Base-by-base conservation (phyloP, 2,888 invertebrate genomes). In the Hirtodrosophila trivittata region DNA sequence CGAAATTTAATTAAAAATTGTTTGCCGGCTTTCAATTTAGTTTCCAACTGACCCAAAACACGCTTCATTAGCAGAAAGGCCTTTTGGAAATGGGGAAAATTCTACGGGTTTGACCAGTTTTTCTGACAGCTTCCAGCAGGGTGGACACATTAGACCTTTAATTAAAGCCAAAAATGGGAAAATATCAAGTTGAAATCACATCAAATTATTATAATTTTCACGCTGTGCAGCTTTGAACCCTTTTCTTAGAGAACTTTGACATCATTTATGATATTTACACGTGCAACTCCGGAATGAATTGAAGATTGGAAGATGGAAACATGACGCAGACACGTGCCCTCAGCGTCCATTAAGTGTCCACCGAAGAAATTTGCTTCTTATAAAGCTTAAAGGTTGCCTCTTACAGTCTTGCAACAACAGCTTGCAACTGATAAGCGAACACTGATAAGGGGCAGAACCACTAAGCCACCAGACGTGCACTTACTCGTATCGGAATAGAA, bases 401-500 rank as follows among this genome's bases (percentile, higher is more conserved):
- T 14, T 33, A 39, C 26, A 45, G 52, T 38, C 43, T 33, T 25
- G 37, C 33, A 42, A 37, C 51, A 55, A 45, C 37, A 35, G 37
- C 66, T 14, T n/a, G n/a, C 7, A 28, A 28, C 28, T 9, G 16
- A 3, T 47, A 33, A 18, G 5, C 10, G 26, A 26, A 32, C 6
- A 10, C 69, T 65, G 81, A 66, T 77, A 80, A 64, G 25, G 25
- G 62, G 26, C 42, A 39, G 26, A 62, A 54, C 58, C 71, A 66
- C 77, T 56, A 71, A 73, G 70, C 67, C 74, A 26, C 42, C 51
- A 57, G 70, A 49, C 66, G 51, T 49, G 56, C 65, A 65, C 82
- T 87, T 87, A 89, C 88, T 21, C 18, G 18, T 21, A 21, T 21
- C 18, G 5, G 18, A 2, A 21, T 85, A 70, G 69, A 55, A 66